A percentile compares a stretch with the other conserved stretches of the same genome.
phyloP scores from a whole-genome alignment of 2,888 invertebrate genomes.

The Acanthosepion pharaonis region DNA sequence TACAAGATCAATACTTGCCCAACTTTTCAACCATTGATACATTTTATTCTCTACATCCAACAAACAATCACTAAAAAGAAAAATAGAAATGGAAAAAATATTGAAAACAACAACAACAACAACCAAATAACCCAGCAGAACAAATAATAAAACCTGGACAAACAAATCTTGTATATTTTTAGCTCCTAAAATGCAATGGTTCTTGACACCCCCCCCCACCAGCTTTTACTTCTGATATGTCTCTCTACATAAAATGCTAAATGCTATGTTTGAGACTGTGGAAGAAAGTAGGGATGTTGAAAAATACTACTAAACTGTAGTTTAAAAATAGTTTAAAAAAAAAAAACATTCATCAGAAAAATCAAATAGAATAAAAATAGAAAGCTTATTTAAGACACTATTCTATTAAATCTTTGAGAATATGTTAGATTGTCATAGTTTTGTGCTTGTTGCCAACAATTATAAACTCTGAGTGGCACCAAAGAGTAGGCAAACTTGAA shows the following conservation, averaged over 20 bases:
- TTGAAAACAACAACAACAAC: background rate
- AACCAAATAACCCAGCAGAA: background rate
- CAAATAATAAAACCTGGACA: conserved; percentile 2
- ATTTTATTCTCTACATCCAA: conserved; percentile 8
- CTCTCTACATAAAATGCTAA: background rate
- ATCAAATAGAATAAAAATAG: background rate
- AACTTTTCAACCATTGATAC: background rate
- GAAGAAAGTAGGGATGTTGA: background rate
- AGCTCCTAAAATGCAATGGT: background rate
- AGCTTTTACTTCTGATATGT: background rate
- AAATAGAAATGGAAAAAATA: background rate
- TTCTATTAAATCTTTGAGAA: background rate
- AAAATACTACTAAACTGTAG: background rate
- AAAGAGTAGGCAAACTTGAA: background rate
- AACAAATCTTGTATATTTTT: background rate
- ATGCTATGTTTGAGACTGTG: background rate
- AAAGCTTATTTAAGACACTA: background rate
- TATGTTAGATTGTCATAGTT: background rate
- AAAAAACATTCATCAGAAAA: background rate
- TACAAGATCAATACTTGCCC: background rate
- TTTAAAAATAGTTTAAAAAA: background rate
- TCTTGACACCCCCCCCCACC: background rate
- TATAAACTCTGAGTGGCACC: background rate
- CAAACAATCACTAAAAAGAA: background rate
- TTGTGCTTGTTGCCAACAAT: background rate